Evolutionary conservation across 1,140 invertebrate genomes (phyloP).

Genomic region (Saccostrea cuccullata): DNA sequence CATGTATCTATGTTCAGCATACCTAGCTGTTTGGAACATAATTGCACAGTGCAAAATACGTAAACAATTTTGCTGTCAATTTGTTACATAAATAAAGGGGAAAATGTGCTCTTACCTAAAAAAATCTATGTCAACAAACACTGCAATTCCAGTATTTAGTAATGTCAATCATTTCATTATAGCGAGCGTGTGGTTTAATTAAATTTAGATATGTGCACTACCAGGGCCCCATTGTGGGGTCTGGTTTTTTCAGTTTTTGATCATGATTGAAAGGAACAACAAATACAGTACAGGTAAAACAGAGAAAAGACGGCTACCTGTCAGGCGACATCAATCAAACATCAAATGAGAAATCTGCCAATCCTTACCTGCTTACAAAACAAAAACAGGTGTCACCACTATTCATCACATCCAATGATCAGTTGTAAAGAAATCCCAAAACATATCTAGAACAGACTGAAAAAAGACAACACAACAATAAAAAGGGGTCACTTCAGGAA

Average conservation of each 20-base stretch:
- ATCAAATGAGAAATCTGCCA: not conserved
- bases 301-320: not conserved
- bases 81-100: too few species aligned
- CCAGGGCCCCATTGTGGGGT: not conserved
- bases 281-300: not conserved
- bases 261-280: not conserved
- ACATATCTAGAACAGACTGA: not conserved
- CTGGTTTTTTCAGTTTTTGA: not conserved
- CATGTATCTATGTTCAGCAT: not conserved
- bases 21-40: not conserved
- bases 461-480: not conserved
- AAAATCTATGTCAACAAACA: not conserved
- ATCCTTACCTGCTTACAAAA: not conserved
- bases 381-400: not conserved
- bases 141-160: not conserved
- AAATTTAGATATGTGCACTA: not conserved
- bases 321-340: not conserved
- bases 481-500: too few species aligned
- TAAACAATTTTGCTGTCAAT: not conserved
- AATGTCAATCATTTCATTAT: not conserved
- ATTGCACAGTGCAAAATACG: not conserved
- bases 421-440: not conserved
- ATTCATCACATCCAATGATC: slow-evolving; percentile 5
- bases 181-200: not conserved
- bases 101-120: not conserved